These are phyloP conservation scores for Ips typographus DNA, from an alignment of 1,140 invertebrate species.

Conservation along the genomic window DNA sequence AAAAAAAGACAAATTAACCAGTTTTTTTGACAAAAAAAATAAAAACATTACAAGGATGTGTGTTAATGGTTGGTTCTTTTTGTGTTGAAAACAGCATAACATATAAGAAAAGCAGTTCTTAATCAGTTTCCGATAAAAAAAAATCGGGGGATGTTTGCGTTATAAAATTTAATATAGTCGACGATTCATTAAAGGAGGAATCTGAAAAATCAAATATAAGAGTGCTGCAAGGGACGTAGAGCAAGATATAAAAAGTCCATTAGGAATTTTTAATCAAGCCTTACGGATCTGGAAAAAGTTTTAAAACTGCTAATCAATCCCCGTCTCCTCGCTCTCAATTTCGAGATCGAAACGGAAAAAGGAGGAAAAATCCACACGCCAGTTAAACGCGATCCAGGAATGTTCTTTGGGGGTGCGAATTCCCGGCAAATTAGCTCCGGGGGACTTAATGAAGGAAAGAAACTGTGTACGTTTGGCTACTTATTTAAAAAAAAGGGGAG, in stretches of 20 bases:
- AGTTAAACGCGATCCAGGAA: constrained; percentile 48
- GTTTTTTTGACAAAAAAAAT: too few species aligned
- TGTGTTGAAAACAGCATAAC: too few species aligned
- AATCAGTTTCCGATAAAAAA: too few species aligned
- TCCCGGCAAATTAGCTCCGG: constrained; percentile 50
- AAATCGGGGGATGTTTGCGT: background rate
- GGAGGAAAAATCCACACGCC: constrained; percentile 41
- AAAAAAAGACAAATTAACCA: too few species aligned
- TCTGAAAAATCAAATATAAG: constrained; percentile 28
- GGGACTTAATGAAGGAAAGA: constrained; percentile 50
- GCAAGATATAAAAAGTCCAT: constrained; percentile 34
- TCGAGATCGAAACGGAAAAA: constrained; percentile 34
- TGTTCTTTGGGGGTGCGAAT: constrained; percentile 50
- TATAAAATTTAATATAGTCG: constrained; percentile 21
- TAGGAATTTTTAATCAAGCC: constrained; percentile 43
- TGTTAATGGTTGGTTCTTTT: too few species aligned
- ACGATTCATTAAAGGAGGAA: constrained; percentile 11
- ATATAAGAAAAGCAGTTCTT: too few species aligned
- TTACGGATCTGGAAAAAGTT: constrained; percentile 32
- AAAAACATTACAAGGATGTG: too few species aligned
- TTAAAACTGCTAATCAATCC: constrained; percentile 42
- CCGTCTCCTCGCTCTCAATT: constrained; percentile 23
- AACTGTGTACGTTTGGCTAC: constrained; percentile 49
- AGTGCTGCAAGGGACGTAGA: constrained; percentile 11
- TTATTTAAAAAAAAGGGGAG: constrained; percentile 47